These are phyloP conservation scores for Percopsis transmontana DNA, from an alignment of 2,113 vertebrate species.

Conservation along the genomic window DNA sequence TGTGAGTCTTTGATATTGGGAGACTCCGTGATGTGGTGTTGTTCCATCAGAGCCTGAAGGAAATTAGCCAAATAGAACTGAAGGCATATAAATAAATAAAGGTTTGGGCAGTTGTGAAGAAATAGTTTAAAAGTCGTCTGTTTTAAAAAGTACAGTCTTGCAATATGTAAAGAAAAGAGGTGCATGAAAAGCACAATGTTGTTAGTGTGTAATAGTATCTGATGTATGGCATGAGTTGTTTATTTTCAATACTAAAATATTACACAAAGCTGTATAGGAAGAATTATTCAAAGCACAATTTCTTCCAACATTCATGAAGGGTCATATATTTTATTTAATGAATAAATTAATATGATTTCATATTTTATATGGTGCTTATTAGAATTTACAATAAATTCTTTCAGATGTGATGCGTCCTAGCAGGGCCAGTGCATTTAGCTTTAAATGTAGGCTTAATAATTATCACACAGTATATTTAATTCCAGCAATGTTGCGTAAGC, in stretches of 20 bases:
- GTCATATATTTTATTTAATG: constrained; percentile 3
- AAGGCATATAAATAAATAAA: not conserved
- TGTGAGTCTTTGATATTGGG: too few relatives aligned
- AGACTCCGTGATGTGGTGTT: too few relatives aligned
- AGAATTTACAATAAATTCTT: constrained; percentile 2
- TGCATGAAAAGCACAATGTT: constrained; percentile 38
- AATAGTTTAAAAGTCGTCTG: constrained; percentile 7
- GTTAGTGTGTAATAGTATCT: constrained; percentile 21
- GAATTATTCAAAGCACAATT: constrained; percentile 62
- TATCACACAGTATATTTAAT: constrained; percentile 3
- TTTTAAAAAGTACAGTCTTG: not conserved
- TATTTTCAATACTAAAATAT: constrained; percentile 38
- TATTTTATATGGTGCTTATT: constrained; percentile 1
- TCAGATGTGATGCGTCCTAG: constrained; percentile 12
- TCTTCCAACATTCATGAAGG: constrained; percentile 29
- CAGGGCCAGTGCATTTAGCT: constrained; percentile 10
- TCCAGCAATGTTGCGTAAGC: constrained; percentile 9
- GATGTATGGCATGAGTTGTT: constrained; percentile 8
- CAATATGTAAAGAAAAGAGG: constrained; percentile 14
- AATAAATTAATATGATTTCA: not conserved
- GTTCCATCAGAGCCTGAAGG: not conserved
- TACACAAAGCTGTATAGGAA: not conserved
- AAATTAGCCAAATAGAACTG: not conserved
- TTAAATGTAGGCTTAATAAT: constrained; percentile 2
- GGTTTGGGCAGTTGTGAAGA: not conserved